Conservation (phyloP, 2,113 vertebrate species). For the Chiloscyllium plagiosum region DNA sequence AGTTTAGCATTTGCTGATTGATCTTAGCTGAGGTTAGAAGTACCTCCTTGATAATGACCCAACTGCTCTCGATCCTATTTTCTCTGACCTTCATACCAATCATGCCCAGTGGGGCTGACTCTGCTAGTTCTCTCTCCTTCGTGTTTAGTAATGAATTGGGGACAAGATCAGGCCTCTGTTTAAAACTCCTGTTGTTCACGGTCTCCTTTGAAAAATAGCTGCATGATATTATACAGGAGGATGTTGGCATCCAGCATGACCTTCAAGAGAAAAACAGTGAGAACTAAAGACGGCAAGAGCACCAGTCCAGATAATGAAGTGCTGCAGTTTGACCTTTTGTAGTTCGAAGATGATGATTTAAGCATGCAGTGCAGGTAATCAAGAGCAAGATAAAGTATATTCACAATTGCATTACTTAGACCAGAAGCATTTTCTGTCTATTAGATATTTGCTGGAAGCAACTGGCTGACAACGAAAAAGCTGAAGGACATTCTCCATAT, state of each 20-base stretch:
- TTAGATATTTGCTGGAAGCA: neutral
- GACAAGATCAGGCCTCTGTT: neutral
- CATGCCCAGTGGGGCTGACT: too few relatives aligned
- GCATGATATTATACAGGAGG: neutral
- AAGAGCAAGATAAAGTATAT: neutral
- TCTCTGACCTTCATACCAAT: too few relatives aligned
- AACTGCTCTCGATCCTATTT: too few relatives aligned
- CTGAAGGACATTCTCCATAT: neutral
- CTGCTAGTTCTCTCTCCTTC: too few relatives aligned
- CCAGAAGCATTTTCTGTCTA: neutral
- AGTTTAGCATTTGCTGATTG: neutral
- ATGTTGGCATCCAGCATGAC: neutral
- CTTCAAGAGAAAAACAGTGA: neutral
- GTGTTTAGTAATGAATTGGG: neutral
- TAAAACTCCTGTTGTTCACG: neutral
- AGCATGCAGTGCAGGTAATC: neutral
- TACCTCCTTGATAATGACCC: too few relatives aligned
- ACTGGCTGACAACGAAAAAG: neutral
- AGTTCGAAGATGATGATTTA: neutral
- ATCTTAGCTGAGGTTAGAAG: neutral
- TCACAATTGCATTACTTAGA: neutral
- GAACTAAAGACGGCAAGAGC: neutral
- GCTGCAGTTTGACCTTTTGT: conserved; percentile 13
- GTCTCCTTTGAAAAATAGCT: neutral
- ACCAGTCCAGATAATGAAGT: neutral